A percentile compares a stretch with the other conserved stretches of the same genome.
Conservation (phyloP, 2,888 invertebrate species). For the Agonopterix alstromeriana region DNA sequence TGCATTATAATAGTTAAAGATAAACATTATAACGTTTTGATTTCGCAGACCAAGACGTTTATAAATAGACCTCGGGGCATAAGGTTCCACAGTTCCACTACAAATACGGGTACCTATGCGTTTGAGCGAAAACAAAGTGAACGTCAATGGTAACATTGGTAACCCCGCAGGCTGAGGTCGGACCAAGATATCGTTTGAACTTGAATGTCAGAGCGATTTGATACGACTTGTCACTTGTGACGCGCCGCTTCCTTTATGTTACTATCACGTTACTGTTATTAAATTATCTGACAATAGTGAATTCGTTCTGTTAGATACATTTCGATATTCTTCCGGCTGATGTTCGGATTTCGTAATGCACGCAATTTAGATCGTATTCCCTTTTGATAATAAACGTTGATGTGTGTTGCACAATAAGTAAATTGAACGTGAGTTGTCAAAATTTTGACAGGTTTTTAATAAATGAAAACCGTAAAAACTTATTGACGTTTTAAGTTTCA, state of each 20-base stretch:
- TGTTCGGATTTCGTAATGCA: too few relatives aligned
- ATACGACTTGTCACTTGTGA: conserved; percentile 62
- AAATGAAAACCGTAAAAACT: too few relatives aligned
- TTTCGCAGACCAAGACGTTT: neutral
- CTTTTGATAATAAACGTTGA: neutral
- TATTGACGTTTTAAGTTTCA: too few relatives aligned
- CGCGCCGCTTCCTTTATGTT: conserved; percentile 62
- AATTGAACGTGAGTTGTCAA: too few relatives aligned
- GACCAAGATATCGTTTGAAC: conserved; percentile 53
- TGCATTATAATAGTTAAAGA: too few relatives aligned
- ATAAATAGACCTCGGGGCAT: conserved; percentile 8
- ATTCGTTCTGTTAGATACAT: conserved; percentile 15
- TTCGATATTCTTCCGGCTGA: neutral
- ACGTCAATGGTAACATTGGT: conserved; percentile 2
- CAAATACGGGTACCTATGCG: neutral
- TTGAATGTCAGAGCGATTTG: conserved; percentile 68
- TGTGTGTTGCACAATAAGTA: too few relatives aligned
- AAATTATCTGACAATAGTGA: conserved; percentile 51
- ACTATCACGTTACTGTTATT: conserved; percentile 53
- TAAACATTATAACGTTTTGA: neutral
- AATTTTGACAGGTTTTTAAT: too few relatives aligned
- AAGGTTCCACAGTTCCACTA: conserved; percentile 2
- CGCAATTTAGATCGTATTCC: neutral
- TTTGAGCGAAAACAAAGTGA: conserved; percentile 6
- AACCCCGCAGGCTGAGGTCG: conserved; percentile 24